Conservation (phyloP, 2,888 invertebrate genomes). For the Macropis europaea region DNA sequence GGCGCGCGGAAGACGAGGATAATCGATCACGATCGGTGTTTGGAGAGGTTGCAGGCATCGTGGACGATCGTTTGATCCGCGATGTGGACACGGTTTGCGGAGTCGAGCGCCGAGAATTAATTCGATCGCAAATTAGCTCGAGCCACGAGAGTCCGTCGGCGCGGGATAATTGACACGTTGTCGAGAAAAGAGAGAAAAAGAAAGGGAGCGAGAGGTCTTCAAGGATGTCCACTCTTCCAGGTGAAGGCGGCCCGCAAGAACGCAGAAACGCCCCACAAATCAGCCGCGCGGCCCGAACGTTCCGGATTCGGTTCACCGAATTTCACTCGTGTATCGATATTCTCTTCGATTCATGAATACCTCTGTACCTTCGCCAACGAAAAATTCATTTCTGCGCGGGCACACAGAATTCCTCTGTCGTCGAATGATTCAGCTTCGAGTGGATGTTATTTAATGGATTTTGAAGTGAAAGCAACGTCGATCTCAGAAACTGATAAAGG, state of each 20-base stretch:
- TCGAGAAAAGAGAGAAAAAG: slow-evolving; percentile 39
- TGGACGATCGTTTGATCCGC: background rate
- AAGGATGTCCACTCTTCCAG: slow-evolving; percentile 64
- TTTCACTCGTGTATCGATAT: slow-evolving; percentile 50
- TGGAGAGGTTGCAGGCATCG: no score
- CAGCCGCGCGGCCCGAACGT: slow-evolving; percentile 51
- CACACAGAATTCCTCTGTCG: no score
- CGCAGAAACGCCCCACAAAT: slow-evolving; percentile 53
- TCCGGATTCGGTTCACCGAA: slow-evolving; percentile 68
- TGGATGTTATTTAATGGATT: no score
- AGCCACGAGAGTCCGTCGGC: slow-evolving; percentile 40
- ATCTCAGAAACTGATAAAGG: no score
- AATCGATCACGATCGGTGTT: background rate
- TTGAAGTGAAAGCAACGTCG: no score
- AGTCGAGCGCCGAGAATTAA: slow-evolving; percentile 33
- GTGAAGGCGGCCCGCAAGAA: slow-evolving; percentile 58
- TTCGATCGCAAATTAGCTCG: slow-evolving; percentile 48
- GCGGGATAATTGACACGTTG: slow-evolving; percentile 53
- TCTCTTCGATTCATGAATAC: slow-evolving; percentile 19
- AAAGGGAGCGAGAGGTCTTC: slow-evolving; percentile 55
- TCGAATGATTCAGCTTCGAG: no score
- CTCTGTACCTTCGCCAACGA: slow-evolving; percentile 3
- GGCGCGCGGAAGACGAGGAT: no score
- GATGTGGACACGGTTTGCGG: background rate
- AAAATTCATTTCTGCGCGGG: slow-evolving; percentile 15